phyloP scores from a whole-genome alignment of 2,113 vertebrate species.

The Zootoca vivipara region DNA sequence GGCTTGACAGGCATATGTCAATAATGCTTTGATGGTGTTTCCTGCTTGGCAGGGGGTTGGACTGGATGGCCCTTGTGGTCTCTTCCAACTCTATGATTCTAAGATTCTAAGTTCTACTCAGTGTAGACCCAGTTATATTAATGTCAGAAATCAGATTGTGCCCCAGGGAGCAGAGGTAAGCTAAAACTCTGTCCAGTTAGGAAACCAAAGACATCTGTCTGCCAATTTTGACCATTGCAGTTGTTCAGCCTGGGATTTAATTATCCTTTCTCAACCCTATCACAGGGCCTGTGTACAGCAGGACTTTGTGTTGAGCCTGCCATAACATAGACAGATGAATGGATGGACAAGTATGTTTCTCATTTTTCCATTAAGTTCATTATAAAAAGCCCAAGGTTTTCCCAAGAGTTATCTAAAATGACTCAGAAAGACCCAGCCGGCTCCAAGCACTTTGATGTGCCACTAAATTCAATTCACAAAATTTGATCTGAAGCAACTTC shows the following conservation, averaged over 20 bases:
- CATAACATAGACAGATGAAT: too few relatives aligned
- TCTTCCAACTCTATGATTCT: too few relatives aligned
- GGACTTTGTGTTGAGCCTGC: background rate
- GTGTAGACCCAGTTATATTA: too few relatives aligned
- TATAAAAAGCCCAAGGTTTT: background rate
- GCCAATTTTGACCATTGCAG: background rate
- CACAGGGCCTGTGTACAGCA: background rate
- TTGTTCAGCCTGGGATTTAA: background rate
- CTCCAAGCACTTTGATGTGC: background rate
- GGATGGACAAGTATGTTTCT: background rate
- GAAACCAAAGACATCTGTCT: background rate
- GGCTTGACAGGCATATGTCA: too few relatives aligned
- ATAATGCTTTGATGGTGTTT: too few relatives aligned
- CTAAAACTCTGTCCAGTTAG: background rate
- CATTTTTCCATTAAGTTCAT: background rate
- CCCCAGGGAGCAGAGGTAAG: background rate
- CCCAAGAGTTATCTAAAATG: background rate
- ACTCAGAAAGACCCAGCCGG: background rate
- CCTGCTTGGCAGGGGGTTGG: too few relatives aligned
- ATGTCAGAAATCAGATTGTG: background rate
- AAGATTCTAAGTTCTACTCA: too few relatives aligned
- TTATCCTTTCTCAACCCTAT: background rate
- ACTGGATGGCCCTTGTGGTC: too few relatives aligned
- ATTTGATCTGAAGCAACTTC: too few relatives aligned
- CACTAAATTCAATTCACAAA: too few relatives aligned